Percentiles rank a stretch among this genome's conserved stretches.
Evolutionary conservation across 1,140 invertebrate species (phyloP).

Genomic region (Trachelipus rathkii): DNA sequence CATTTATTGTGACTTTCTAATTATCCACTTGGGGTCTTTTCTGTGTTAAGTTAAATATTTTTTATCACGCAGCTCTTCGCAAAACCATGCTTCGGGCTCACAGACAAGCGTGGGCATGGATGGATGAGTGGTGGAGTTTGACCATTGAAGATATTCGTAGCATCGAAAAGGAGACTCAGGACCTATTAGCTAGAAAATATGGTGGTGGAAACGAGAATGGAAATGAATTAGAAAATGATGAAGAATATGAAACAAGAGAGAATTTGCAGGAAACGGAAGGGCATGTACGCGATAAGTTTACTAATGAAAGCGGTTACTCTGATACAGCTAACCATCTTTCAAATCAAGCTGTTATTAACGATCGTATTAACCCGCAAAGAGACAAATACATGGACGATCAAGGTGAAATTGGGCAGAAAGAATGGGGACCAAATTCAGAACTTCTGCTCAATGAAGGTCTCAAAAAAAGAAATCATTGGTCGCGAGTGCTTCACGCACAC

Average conservation of each 20-base stretch:
- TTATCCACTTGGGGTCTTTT: background rate
- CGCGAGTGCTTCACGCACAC: conserved; percentile 58
- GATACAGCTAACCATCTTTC: background rate
- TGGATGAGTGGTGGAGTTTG: conserved; percentile 96
- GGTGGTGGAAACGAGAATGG: conserved; percentile 43
- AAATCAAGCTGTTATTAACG: background rate
- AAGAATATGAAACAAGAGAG: conserved; percentile 27
- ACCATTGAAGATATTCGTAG: conserved; percentile 95
- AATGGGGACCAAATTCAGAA: conserved; percentile 32
- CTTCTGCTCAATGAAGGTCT: conserved; percentile 29
- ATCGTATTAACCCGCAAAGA: background rate
- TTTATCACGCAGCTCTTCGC: conserved; percentile 61
- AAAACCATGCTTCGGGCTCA: conserved; percentile 98
- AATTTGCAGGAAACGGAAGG: background rate
- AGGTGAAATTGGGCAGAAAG: conserved; percentile 14
- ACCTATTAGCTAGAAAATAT: conserved; percentile 59
- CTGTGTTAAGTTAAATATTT: background rate
- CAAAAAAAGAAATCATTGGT: conserved; percentile 38
- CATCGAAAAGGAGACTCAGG: conserved; percentile 90
- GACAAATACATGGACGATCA: background rate
- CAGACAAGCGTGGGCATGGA: conserved; percentile 99
- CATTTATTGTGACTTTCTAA: conserved; percentile 9
- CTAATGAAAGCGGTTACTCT: no score
- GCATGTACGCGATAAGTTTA: no score
- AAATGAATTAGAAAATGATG: conserved; percentile 16